Percentiles rank a stretch among this genome's conserved stretches.
These are phyloP conservation scores for Mallotus villosus DNA, from an alignment of 2,797 vertebrate genomes.

Conservation along the genomic window DNA sequence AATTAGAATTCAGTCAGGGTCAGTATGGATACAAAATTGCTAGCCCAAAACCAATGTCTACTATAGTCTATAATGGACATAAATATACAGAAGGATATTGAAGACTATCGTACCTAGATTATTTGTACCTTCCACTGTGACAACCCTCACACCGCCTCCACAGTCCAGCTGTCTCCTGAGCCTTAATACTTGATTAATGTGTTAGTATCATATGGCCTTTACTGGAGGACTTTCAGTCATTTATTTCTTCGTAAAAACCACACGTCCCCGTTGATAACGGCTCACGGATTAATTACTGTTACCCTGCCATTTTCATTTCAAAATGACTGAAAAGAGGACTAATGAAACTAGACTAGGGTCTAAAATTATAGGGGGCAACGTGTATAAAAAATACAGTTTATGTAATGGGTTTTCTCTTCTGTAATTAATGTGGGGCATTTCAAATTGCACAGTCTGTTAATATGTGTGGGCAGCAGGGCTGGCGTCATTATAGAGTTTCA, in stretches of 20 bases:
- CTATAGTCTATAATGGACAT: too few species aligned
- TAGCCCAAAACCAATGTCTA: too few species aligned
- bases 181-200: background rate
- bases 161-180: background rate
- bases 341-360: conserved; percentile 9
- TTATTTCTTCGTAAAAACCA: conserved; percentile 1
- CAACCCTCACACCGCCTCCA: conserved; percentile 3
- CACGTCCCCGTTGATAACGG: background rate
- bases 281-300: background rate
- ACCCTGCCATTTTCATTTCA: background rate
- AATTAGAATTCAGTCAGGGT: too few species aligned
- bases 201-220: background rate
- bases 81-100: too few species aligned
- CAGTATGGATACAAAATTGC: too few species aligned
- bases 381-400: conserved; percentile 3
- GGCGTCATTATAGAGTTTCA: conserved; percentile 16
- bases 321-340: conserved; percentile 4
- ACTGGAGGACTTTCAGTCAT: background rate
- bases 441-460: conserved; percentile 21
- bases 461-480: conserved; percentile 18
- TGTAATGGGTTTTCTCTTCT: conserved; percentile 10
- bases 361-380: conserved; percentile 16
- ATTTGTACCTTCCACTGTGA: background rate
- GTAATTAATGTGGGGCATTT: conserved; percentile 9
- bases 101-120: too few species aligned